A percentile compares a stretch with the other conserved stretches of the same genome.
Conservation (phyloP, 2,888 invertebrate species). For the Tetragonula carbonaria region DNA sequence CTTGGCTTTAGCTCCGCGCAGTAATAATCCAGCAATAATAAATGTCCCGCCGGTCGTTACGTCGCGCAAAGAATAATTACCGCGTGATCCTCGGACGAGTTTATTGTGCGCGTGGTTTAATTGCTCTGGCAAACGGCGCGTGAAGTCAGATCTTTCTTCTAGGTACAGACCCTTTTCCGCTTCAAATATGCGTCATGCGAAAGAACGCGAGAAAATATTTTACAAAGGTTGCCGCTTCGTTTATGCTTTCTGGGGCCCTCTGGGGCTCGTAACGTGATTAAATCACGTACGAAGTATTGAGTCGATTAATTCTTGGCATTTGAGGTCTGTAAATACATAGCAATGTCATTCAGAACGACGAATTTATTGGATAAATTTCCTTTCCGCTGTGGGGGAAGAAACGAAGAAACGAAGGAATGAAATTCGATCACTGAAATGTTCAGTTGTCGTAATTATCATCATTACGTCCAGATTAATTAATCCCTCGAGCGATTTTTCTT, state of each 20-base stretch:
- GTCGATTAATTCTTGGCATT: neutral
- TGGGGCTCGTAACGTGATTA: neutral
- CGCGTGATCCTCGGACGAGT: slow-evolving; percentile 31
- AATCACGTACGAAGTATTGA: neutral
- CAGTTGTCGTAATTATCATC: too few relatives aligned
- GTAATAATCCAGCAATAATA: slow-evolving; percentile 12
- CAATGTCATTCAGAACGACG: neutral
- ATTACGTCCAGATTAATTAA: too few relatives aligned
- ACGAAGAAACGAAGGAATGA: neutral
- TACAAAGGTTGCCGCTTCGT: neutral
- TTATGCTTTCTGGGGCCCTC: neutral
- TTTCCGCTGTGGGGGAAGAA: neutral
- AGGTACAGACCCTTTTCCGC: slow-evolving; percentile 10
- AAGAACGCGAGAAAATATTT: slow-evolving; percentile 28
- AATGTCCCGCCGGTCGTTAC: slow-evolving; percentile 20
- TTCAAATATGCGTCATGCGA: slow-evolving; percentile 4
- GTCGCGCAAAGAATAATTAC: slow-evolving; percentile 33
- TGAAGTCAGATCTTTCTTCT: slow-evolving; percentile 30
- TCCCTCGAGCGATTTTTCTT: too few relatives aligned
- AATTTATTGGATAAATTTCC: neutral
- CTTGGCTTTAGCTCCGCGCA: slow-evolving; percentile 8
- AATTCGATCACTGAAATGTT: neutral
- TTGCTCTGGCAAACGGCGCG: slow-evolving; percentile 50
- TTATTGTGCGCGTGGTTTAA: slow-evolving; percentile 45
- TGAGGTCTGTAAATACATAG: too few relatives aligned